These are phyloP conservation scores for Oncorhynchus tshawytscha DNA, from an alignment of 2,113 vertebrate species.

Conservation along the genomic window DNA sequence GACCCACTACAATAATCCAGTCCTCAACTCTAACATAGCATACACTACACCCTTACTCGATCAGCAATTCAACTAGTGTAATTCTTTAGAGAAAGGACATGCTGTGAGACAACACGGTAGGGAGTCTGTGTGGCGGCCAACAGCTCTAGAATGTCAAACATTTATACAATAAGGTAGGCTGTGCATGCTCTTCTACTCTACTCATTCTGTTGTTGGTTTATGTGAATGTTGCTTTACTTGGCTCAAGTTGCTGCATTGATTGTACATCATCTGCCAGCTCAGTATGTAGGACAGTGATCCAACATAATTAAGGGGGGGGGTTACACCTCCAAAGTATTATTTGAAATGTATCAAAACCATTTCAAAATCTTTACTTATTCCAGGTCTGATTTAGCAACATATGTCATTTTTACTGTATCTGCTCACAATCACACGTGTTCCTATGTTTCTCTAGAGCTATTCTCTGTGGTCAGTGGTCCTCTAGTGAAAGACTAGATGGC, in stretches of 20 bases:
- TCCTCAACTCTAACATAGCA: background rate
- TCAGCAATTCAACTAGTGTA: background rate
- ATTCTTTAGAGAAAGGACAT: background rate
- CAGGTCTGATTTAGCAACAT: background rate
- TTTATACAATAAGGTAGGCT: constrained; percentile 43
- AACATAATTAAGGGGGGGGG: no score
- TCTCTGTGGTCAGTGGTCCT: constrained; percentile 42
- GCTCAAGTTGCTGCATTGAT: no score
- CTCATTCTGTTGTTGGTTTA: background rate
- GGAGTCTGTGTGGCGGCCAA: no score
- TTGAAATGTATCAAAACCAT: background rate
- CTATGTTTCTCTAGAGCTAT: constrained; percentile 21
- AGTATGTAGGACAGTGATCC: background rate
- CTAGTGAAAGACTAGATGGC: constrained; percentile 37
- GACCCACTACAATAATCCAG: background rate
- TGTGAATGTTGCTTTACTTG: background rate
- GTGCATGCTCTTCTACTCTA: no score
- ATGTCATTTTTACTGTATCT: background rate
- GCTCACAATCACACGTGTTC: no score
- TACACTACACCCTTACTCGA: background rate
- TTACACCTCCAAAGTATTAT: no score
- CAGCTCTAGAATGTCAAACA: constrained; percentile 33
- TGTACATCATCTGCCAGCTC: no score
- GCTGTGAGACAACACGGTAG: no score
- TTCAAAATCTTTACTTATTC: background rate